These are phyloP conservation scores for Hymenopus coronatus DNA, from an alignment of 2,888 invertebrate species.

Conservation along the genomic window DNA sequence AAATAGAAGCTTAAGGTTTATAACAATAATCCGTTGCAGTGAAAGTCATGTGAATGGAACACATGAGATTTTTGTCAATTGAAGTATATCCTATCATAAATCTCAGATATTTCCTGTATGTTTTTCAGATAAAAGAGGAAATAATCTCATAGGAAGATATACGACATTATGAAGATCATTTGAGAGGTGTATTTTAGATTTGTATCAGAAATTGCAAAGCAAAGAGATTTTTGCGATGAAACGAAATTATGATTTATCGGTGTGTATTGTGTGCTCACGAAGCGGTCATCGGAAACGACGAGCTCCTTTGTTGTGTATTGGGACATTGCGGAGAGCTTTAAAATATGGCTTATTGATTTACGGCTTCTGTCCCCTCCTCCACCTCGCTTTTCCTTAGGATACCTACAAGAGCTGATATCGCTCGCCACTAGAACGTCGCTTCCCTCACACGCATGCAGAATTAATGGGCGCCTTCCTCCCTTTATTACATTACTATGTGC, in stretches of 20 bases:
- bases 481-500: constrained; percentile 4
- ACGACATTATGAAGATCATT: too few relatives aligned
- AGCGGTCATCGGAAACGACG: background rate
- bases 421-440: background rate
- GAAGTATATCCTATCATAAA: too few relatives aligned
- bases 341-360: background rate
- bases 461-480: background rate
- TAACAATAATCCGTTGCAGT: too few relatives aligned
- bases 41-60: too few relatives aligned
- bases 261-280: background rate
- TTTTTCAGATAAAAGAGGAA: too few relatives aligned
- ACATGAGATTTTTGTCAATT: too few relatives aligned
- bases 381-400: background rate
- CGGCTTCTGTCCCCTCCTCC: background rate
- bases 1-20: too few relatives aligned
- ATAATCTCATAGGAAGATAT: too few relatives aligned
- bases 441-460: background rate
- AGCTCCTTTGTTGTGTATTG: background rate
- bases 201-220: too few relatives aligned
- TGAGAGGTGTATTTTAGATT: too few relatives aligned
- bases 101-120: too few relatives aligned
- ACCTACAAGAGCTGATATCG: background rate
- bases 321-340: background rate
- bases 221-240: background rate
- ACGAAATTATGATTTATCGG: background rate